phyloP scores from a whole-genome alignment of 2,797 vertebrate genomes.

The Lacerta viridis region DNA sequence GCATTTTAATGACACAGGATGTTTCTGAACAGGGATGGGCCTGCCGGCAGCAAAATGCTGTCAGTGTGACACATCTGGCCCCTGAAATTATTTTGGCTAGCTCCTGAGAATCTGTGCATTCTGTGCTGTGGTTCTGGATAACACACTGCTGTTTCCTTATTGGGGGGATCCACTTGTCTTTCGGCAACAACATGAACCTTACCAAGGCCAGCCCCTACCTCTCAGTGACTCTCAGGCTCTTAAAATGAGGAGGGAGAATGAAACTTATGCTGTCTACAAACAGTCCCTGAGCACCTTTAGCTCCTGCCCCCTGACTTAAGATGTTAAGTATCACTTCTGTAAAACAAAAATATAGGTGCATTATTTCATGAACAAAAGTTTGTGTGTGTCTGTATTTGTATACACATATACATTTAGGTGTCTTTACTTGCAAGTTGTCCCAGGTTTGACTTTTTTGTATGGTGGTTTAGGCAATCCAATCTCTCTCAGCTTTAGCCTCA shows the following conservation, averaged over 20 bases:
- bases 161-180: neutral
- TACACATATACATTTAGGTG: neutral
- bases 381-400: neutral
- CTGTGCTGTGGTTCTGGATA: neutral
- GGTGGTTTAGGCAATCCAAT: neutral
- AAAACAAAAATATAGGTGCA: neutral
- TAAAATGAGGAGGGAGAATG: neutral
- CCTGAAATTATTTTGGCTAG: neutral
- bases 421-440: neutral
- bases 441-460: neutral
- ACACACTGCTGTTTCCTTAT: too few species aligned
- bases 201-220: neutral
- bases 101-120: neutral
- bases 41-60: neutral
- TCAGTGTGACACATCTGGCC: neutral
- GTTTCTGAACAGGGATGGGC: slow-evolving; percentile 34
- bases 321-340: neutral
- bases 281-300: neutral
- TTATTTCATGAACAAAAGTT: neutral
- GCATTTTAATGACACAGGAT: neutral
- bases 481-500: slow-evolving; percentile 6
- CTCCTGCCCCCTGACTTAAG: neutral
- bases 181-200: neutral
- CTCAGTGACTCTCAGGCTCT: neutral
- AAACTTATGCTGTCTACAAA: neutral